These are phyloP conservation scores for Drosophila greeni DNA, from an alignment of 2,888 invertebrate species.

Conservation along the genomic window DNA sequence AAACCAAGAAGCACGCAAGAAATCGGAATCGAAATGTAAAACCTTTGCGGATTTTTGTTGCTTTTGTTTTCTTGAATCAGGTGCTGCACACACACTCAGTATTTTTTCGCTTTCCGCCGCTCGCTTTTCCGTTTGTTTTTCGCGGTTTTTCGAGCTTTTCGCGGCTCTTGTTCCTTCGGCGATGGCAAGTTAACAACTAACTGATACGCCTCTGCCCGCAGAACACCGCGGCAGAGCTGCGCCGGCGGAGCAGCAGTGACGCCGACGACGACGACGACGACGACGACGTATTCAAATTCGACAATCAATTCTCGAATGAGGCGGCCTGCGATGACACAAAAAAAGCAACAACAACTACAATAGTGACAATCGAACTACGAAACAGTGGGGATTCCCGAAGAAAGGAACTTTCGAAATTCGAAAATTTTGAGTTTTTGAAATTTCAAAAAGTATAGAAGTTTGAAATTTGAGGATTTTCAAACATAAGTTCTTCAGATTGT, in stretches of 20 bases:
- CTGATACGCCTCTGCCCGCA: conserved; percentile 51
- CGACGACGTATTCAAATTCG: conserved; percentile 69
- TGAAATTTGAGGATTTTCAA: not conserved
- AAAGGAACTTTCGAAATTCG: not conserved
- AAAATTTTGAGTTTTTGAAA: not conserved
- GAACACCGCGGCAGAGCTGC: conserved; percentile 7
- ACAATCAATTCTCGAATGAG: conserved; percentile 61
- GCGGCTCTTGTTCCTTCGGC: conserved; percentile 44
- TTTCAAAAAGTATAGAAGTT: not conserved
- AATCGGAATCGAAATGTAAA: conserved; percentile 52
- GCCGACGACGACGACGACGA: conserved; percentile 47
- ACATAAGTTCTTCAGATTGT: not conserved
- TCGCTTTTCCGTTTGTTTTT: conserved; percentile 12
- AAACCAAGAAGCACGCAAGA: conserved; percentile 37
- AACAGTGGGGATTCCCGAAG: conserved; percentile 8
- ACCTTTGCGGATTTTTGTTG: conserved; percentile 14
- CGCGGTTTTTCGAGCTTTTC: conserved; percentile 24
- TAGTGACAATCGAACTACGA: conserved; percentile 68
- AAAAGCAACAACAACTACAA: conserved; percentile 59
- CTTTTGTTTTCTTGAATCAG: conserved; percentile 9
- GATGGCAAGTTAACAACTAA: conserved; percentile 67
- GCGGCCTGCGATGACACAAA: conserved; percentile 66
- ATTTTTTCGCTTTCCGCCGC: conserved; percentile 19
- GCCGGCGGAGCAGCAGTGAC: conserved; percentile 27
- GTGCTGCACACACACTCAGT: conserved; percentile 26